Percentiles rank a stretch among this genome's conserved stretches.
Evolutionary conservation across 2,113 vertebrate species (phyloP).

Genomic region (Isichthys henryi): DNA sequence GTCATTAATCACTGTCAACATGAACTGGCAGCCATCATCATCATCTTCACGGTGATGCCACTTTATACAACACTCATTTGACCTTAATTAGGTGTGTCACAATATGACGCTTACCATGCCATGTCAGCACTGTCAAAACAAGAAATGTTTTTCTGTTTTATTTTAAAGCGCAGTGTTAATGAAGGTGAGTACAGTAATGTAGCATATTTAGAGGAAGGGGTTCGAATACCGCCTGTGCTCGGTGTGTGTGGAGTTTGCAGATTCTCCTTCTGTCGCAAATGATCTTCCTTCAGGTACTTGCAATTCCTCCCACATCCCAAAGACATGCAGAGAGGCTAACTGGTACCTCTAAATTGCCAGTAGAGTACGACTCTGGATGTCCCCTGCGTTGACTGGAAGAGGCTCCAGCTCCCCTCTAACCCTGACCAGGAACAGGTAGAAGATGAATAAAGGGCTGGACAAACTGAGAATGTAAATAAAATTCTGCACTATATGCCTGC

Average conservation of each 20-base stretch:
- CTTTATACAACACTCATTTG: constrained; percentile 6
- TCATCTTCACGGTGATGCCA: neutral
- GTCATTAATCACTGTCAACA: neutral
- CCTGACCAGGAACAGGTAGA: neutral
- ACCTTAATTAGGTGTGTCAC: constrained; percentile 5
- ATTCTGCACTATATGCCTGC: neutral
- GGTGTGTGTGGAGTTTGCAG: neutral
- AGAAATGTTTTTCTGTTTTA: neutral
- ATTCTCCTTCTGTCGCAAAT: neutral
- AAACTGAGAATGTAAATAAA: neutral
- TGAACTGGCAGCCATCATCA: neutral
- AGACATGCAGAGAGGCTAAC: neutral
- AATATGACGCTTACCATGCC: neutral
- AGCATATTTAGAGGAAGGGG: neutral
- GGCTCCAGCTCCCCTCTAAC: neutral
- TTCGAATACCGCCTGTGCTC: neutral
- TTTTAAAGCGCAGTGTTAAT: neutral
- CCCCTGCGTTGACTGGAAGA: neutral
- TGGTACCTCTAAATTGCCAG: neutral
- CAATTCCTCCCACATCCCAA: neutral
- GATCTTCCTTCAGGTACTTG: neutral
- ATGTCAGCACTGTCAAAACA: constrained; percentile 27
- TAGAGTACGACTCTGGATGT: neutral
- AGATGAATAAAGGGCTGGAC: neutral
- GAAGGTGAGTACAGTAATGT: neutral